phyloP scores from a whole-genome alignment of 2,797 vertebrate genomes.

The Platalea minor region DNA sequence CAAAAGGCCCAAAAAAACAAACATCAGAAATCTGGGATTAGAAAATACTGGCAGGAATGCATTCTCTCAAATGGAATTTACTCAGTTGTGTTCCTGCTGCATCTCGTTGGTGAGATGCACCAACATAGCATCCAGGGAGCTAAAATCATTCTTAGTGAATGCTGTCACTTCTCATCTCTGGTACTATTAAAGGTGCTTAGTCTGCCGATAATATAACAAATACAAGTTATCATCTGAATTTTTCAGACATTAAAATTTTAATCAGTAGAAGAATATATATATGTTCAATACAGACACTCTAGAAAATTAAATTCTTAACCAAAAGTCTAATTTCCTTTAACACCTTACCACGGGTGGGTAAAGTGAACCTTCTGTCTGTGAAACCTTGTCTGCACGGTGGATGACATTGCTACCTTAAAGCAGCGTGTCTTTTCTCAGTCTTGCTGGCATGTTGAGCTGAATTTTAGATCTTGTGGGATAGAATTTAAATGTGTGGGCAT shows the following conservation, averaged over 20 bases:
- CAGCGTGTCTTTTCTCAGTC: background rate
- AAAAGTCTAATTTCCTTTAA: background rate
- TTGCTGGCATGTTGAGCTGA: background rate
- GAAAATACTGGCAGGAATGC: background rate
- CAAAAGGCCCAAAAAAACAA: background rate
- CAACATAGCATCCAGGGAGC: background rate
- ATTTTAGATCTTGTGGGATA: background rate
- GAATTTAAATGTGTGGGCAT: background rate
- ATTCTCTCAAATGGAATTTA: background rate
- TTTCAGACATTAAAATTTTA: background rate
- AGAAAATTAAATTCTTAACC: background rate
- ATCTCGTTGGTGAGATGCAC: background rate
- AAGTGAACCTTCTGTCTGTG: background rate
- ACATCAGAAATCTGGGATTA: background rate
- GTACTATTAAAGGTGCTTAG: background rate
- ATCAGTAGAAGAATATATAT: background rate
- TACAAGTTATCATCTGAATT: background rate
- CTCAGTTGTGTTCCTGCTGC: background rate
- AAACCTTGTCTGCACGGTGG: background rate
- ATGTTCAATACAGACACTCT: background rate
- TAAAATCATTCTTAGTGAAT: background rate
- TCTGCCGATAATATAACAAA: background rate
- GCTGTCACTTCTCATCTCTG: background rate
- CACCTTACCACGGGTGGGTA: background rate
- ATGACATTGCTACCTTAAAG: background rate